Percentiles rank a stretch among this genome's conserved stretches.
These are phyloP conservation scores for Colletes latitarsis DNA, from an alignment of 1,140 invertebrate species.

Conservation along the genomic window DNA sequence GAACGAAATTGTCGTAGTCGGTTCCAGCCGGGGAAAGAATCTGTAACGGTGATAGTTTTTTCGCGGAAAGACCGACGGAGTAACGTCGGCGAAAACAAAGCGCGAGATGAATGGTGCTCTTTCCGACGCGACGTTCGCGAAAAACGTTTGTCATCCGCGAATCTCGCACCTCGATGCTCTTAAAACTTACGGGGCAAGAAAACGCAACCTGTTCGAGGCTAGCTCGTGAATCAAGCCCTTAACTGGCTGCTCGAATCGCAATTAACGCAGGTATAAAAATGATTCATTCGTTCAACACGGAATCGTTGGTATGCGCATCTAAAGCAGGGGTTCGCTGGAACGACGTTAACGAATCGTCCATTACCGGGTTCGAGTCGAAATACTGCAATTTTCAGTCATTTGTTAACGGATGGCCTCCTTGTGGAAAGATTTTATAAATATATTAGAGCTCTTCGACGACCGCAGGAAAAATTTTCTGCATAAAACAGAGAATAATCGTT, in stretches of 20 bases:
- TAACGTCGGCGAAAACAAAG: slow-evolving; percentile 52
- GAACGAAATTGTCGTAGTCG: slow-evolving; percentile 47
- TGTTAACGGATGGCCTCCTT: no score
- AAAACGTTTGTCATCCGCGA: slow-evolving; percentile 60
- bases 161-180: slow-evolving; percentile 41
- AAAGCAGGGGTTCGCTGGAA: no score
- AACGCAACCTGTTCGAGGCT: background rate
- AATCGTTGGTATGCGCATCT: no score
- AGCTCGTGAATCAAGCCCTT: background rate
- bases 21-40: slow-evolving; percentile 48
- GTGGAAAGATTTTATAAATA: no score
- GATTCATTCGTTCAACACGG: no score
- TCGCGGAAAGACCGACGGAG: slow-evolving; percentile 22
- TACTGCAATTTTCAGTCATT: no score
- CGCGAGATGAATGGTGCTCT: slow-evolving; percentile 55
- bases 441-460: no score
- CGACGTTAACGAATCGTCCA: no score
- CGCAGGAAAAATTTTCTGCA: no score
- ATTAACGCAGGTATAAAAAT: background rate
- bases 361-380: no score
- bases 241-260: background rate
- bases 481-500: no score
- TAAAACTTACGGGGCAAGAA: slow-evolving; percentile 23
- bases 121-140: slow-evolving; percentile 53
- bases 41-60: slow-evolving; percentile 55